Base-by-base conservation (phyloP, 1,140 invertebrate genomes). In the Drosophila funebris region DNA sequence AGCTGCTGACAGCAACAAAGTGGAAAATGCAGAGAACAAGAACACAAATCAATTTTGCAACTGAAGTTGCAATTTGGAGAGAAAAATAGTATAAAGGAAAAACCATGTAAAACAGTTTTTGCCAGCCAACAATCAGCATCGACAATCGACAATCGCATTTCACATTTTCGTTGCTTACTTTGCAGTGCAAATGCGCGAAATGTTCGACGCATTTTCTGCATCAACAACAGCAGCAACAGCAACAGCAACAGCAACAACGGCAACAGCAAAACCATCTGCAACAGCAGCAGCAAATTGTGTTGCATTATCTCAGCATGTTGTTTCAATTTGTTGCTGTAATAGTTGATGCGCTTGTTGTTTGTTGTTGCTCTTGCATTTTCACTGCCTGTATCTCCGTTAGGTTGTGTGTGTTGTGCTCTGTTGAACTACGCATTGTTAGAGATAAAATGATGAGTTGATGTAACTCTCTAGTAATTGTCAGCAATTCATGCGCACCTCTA, bases 161-260 rank as follows among this genome's bases (percentile, higher is more conserved):
- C 27, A 13, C 33, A 64, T 41, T 63, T 63, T 54, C 53, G 29
- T 48, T 52, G 63, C 60, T 69, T 57, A 68, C 68, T 69, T 92
- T 92, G 91, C 92, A 78, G 76, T 82, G 82, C 54, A 83, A 78
- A 74, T 70, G 61, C 48, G 58, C 53, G 33, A 61, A 66, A 56
- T 22, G n/a, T 36, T 67, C 31, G 31, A 33, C 58, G 41, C 70
- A 79, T 79, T 79, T 78, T 44, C 57, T 22, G 46, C 69, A 52
- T 56, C 62, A 62, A 24, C 41, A n/a, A 37, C 56, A 54, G n/a
- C 18, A n/a, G 50, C 39, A 37, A 2, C 41, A 46, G 9, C 44
- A 37, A 13, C 60, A 71, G 14, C 44, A 52, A 13, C 29, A 62
- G 39, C 69, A 50, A 50, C 68, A 54, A 24, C 50, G n/a, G 37